Percentiles rank a stretch among this genome's conserved stretches.
These are phyloP conservation scores for Magallana angulata DNA, from an alignment of 1,140 invertebrate genomes.

Conservation along the genomic window DNA sequence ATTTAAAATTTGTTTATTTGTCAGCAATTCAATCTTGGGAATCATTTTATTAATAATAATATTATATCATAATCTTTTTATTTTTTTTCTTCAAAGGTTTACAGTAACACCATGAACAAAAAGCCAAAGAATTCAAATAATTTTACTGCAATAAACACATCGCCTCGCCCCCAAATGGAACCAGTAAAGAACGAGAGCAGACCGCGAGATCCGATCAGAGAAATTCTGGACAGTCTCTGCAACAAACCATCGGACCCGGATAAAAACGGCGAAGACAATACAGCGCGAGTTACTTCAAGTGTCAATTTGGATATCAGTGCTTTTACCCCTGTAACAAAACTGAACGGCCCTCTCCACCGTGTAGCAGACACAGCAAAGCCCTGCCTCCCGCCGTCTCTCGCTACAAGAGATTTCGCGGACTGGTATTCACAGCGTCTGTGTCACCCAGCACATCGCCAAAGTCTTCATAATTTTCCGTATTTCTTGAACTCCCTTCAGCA, in stretches of 20 bases:
- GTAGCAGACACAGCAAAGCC: not conserved
- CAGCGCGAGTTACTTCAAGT: not conserved
- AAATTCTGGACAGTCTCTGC: conserved; percentile 63
- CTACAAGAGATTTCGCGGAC: not conserved
- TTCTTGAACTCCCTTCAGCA: not conserved
- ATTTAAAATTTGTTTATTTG: no score
- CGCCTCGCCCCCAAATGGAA: not conserved
- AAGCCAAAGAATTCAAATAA: no score
- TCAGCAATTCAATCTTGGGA: no score
- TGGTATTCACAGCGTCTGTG: not conserved
- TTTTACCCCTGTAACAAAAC: conserved; percentile 51
- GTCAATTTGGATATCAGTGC: conserved; percentile 46
- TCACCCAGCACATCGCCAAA: not conserved
- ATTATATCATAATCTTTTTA: no score
- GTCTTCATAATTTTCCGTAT: not conserved
- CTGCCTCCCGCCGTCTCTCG: not conserved
- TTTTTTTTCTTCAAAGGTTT: no score
- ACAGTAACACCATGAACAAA: no score
- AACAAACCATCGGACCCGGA: conserved; percentile 28
- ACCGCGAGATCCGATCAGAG: conserved; percentile 63
- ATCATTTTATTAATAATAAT: no score
- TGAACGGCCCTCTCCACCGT: not conserved
- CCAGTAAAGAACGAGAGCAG: conserved; percentile 41
- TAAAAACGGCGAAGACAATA: not conserved
- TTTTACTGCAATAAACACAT: no score